Base-by-base conservation (phyloP, 2,888 invertebrate species). In the Spicauda simplicius region DNA sequence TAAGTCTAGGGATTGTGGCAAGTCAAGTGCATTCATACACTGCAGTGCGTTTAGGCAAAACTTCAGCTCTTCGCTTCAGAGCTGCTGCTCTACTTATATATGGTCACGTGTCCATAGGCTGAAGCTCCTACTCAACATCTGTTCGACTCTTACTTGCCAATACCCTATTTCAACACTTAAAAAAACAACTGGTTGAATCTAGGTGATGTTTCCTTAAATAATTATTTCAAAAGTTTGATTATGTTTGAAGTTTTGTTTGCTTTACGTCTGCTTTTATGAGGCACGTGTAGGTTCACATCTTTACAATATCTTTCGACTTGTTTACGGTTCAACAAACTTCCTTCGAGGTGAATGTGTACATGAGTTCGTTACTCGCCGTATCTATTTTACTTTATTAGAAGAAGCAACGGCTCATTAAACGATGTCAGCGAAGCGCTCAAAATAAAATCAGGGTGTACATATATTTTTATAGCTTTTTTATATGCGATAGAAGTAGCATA, bases 251-350 rank as follows among this genome's bases (percentile, higher is more conserved):
- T 52, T 74, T 72, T 82, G 84, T 86, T 86, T 86, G 82, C 74
- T 76, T 78, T 79, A 70, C 75, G 75, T 58, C 74, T 70, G 73
- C 73, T 74, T 75, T 76, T 77, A 75, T 74, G 77, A 77, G 74
- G 74, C 74, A 75, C 74, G 79, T 72, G 76, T 74, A 76, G 71
- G 74, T 77, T 76, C 70, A 81, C 86, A 83, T 88, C 88, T 91
- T 90, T 85, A 82, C 80, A 82, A 82, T 81, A 86, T 90, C 90
- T 88, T 87, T 90, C 90, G 88, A 79, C 78, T 73, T 85, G 86
- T 87, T 85, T 83, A 86, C 80, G 77, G 88, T 89, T 90, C 88
- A 90, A 88, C 75, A 88, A 83, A 88, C 87, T 84, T 82, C 45
- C 37, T 70, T 70, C 70, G 72, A 74, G 69, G 70, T 71, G 70